phyloP scores from a whole-genome alignment of 2,888 invertebrate species.

The Biston stratarius region DNA sequence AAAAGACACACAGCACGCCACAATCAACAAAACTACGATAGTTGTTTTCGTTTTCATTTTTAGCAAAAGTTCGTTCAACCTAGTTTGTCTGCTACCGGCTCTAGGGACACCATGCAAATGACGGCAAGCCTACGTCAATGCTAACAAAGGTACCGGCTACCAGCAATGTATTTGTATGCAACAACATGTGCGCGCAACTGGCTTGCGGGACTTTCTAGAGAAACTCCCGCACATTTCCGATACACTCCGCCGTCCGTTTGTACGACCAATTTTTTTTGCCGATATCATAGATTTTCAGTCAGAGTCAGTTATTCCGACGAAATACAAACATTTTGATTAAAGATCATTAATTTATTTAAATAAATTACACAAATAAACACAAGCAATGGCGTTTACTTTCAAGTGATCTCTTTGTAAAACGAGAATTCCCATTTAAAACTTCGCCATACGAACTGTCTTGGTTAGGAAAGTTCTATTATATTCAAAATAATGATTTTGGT shows the following conservation, averaged over 20 bases:
- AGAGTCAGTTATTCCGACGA: conserved; percentile 10
- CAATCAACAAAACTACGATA: conserved; percentile 54
- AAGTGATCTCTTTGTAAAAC: neutral
- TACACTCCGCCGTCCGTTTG: conserved; percentile 54
- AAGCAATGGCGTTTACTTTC: conserved; percentile 4
- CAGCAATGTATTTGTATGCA: conserved; percentile 78
- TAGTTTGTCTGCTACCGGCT: conserved; percentile 63
- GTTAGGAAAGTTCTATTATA: neutral
- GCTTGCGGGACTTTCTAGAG: conserved; percentile 84
- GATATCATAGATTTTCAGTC: conserved; percentile 51
- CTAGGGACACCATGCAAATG: conserved; percentile 81
- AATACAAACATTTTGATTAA: conserved; percentile 30
- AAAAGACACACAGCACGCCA: conserved; percentile 56
- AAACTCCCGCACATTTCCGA: conserved; percentile 74
- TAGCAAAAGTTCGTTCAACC: conserved; percentile 53
- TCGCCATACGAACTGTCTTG: neutral
- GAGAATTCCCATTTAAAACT: neutral
- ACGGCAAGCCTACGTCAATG: conserved; percentile 70
- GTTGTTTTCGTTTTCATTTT: conserved; percentile 71
- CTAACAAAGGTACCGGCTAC: conserved; percentile 65
- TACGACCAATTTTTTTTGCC: conserved; percentile 63
- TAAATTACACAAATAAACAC: neutral
- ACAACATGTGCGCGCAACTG: conserved; percentile 73
- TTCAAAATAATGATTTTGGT: too few relatives aligned
- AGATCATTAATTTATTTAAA: conserved; percentile 35